A percentile compares a stretch with the other conserved stretches of the same genome.
These are phyloP conservation scores for Bergia puertoricense DNA, from an alignment of 92 coral and sea anemone species.

Conservation along the genomic window DNA sequence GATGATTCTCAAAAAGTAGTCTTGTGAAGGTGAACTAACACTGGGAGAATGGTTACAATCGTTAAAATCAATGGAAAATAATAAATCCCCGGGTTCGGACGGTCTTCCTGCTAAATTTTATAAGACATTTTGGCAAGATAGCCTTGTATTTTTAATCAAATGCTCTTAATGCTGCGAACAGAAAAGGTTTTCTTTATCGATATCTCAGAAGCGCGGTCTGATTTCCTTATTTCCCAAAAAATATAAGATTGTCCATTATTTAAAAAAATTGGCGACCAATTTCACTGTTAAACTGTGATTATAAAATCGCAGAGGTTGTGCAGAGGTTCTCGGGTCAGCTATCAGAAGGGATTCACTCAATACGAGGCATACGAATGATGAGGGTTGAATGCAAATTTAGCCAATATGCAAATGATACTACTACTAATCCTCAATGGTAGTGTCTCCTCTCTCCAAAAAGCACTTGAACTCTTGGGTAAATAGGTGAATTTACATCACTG, in stretches of 20 bases:
- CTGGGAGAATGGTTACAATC: background rate
- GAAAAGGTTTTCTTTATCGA: background rate
- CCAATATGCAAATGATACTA: background rate
- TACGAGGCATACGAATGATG: constrained; percentile 4
- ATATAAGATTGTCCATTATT: background rate
- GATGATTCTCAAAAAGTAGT: background rate
- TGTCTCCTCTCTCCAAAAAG: background rate
- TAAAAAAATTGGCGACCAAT: background rate
- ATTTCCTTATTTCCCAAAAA: background rate
- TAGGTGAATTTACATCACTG: background rate
- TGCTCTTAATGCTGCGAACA: background rate
- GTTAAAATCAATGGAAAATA: background rate
- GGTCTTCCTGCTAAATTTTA: constrained; percentile 15
- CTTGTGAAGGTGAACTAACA: background rate
- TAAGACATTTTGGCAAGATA: background rate
- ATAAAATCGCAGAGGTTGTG: background rate
- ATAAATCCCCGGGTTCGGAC: constrained; percentile 10
- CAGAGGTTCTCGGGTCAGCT: background rate
- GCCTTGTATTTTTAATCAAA: background rate
- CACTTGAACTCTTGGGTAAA: background rate
- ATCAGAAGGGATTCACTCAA: background rate
- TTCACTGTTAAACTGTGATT: background rate
- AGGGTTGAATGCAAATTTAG: background rate
- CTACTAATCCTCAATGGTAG: background rate
- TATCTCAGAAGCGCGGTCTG: background rate